phyloP scores from a whole-genome alignment of 2,888 invertebrate species.

The Parapristionchus giblindavisi region DNA sequence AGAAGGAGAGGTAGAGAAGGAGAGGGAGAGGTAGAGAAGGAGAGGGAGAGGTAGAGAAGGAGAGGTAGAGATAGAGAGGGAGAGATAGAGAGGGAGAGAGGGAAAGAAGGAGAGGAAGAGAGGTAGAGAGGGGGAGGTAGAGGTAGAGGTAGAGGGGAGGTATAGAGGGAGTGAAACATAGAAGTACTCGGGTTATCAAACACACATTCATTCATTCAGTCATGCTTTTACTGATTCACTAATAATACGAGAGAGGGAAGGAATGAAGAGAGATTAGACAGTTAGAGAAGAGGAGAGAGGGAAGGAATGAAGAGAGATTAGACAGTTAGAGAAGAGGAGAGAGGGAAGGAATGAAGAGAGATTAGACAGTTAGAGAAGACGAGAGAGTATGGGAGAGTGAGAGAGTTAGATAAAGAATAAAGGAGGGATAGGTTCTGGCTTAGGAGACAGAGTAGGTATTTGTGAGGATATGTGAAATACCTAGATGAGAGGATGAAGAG shows the following conservation, averaged over 20 bases:
- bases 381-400: background rate
- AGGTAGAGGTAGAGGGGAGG: background rate
- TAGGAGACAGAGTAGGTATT: no score
- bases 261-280: constrained; percentile 18
- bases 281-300: constrained; percentile 7
- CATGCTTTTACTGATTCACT: no score
- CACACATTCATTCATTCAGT: no score
- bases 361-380: background rate
- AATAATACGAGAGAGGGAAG: no score
- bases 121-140: constrained; percentile 5
- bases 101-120: constrained; percentile 11
- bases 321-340: constrained; percentile 1
- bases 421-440: constrained; percentile 33
- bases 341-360: background rate
- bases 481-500: constrained; percentile 8
- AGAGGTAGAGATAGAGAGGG: no score
- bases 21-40: constrained; percentile 1
- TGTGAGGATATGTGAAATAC: no score
- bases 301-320: constrained; percentile 5
- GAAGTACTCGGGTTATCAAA: constrained; percentile 14
- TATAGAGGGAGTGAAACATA: background rate
- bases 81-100: constrained; percentile 17
- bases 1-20: constrained; percentile 13
- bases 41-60: background rate
- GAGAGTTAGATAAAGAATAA: no score